These are phyloP conservation scores for Varanus salvator DNA, from an alignment of 2,113 vertebrate species.

Conservation along the genomic window DNA sequence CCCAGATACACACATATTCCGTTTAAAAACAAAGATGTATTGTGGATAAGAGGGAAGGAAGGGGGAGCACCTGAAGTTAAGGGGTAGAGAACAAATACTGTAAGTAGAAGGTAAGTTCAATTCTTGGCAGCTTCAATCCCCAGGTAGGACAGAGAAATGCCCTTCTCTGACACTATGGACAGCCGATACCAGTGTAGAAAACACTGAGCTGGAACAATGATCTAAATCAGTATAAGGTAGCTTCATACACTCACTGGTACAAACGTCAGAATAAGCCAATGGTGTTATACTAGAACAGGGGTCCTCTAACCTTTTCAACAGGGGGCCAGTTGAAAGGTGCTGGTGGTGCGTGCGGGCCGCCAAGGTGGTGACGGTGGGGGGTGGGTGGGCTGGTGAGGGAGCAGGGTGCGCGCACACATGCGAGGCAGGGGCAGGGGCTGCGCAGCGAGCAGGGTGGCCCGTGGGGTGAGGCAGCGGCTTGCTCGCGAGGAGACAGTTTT, in stretches of 20 bases:
- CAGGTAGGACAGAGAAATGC: too few species aligned
- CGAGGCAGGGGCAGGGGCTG: too few species aligned
- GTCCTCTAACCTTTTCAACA: too few species aligned
- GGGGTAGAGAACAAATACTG: background rate
- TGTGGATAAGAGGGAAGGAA: background rate
- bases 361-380: too few species aligned
- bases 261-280: background rate
- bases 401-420: too few species aligned
- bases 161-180: background rate
- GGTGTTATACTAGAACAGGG: too few species aligned
- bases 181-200: background rate
- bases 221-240: background rate
- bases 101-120: background rate
- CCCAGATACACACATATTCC: fast-evolving
- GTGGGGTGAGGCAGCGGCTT: too few species aligned
- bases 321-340: too few species aligned
- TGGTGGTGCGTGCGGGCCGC: too few species aligned
- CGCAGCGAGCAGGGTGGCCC: too few species aligned
- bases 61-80: background rate
- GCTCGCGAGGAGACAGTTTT: too few species aligned
- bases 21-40: background rate
- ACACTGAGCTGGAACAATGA: background rate
- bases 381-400: too few species aligned
- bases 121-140: background rate
- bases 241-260: background rate